Evolutionary conservation across 2,888 invertebrate species (phyloP).

Genomic region (Diaphora mendica): DNA sequence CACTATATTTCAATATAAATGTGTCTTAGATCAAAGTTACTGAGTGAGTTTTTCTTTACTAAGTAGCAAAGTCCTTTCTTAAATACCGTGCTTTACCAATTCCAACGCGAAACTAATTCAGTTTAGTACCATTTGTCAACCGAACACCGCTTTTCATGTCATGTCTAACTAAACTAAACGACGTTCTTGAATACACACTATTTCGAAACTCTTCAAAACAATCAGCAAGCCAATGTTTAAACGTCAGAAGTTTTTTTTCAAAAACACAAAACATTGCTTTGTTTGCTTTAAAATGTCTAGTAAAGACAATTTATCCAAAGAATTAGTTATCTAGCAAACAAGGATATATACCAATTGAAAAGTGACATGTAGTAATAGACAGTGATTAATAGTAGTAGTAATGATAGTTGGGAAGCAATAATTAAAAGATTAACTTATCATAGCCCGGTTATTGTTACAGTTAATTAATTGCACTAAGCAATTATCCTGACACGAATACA

Average conservation of each 20-base stretch:
- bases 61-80: background rate
- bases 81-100: slow-evolving; percentile 21
- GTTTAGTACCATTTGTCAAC: slow-evolving; percentile 26
- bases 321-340: slow-evolving; percentile 2
- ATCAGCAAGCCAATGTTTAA: background rate
- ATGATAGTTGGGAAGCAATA: background rate
- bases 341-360: slow-evolving; percentile 6
- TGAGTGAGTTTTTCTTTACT: background rate
- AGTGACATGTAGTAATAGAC: background rate
- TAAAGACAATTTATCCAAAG: slow-evolving; percentile 6
- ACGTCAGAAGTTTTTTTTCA: background rate
- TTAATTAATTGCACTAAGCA: background rate
- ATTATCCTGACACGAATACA: background rate
- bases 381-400: background rate
- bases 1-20: background rate
- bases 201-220: slow-evolving; percentile 4
- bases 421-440: background rate
- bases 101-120: slow-evolving; percentile 28
- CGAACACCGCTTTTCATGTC: slow-evolving; percentile 15
- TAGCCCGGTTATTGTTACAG: background rate
- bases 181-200: slow-evolving; percentile 9
- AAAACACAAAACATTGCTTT: background rate
- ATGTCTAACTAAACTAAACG: slow-evolving; percentile 6
- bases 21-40: background rate
- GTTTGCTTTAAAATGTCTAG: background rate